Evolutionary conservation across 2,113 vertebrate species (phyloP).

Genomic region (Zapus hudsonius): DNA sequence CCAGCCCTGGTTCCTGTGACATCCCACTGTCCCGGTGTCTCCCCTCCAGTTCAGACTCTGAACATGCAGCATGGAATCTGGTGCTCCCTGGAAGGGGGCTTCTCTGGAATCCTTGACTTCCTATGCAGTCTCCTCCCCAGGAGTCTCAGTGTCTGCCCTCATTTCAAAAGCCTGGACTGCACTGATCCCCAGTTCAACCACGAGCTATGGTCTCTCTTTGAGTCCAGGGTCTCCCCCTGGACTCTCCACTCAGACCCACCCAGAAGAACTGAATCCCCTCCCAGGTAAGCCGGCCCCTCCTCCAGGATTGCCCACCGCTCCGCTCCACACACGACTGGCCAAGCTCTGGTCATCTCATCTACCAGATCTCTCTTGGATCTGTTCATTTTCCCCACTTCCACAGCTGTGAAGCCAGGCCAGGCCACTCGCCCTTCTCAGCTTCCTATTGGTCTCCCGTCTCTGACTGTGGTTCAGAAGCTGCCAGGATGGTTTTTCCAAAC

Average conservation of each 20-base stretch:
- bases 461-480: background rate
- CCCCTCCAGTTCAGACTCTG: background rate
- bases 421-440: background rate
- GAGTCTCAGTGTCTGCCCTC: background rate
- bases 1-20: no score
- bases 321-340: background rate
- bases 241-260: background rate
- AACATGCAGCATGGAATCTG: accelerated
- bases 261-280: background rate
- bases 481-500: slow-evolving; percentile 13
- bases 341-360: background rate
- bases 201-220: background rate
- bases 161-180: background rate
- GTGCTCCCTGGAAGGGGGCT: background rate
- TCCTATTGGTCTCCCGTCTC: no score
- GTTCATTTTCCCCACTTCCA: background rate
- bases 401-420: background rate
- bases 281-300: background rate
- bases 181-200: background rate
- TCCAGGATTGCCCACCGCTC: background rate
- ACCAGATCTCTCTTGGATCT: background rate
- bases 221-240: background rate
- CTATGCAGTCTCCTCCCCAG: background rate
- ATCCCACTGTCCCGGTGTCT: no score
- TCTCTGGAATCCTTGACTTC: background rate